These are phyloP conservation scores for Parazoanthus swiftii DNA, from an alignment of 92 coral and sea anemone species.

Conservation along the genomic window DNA sequence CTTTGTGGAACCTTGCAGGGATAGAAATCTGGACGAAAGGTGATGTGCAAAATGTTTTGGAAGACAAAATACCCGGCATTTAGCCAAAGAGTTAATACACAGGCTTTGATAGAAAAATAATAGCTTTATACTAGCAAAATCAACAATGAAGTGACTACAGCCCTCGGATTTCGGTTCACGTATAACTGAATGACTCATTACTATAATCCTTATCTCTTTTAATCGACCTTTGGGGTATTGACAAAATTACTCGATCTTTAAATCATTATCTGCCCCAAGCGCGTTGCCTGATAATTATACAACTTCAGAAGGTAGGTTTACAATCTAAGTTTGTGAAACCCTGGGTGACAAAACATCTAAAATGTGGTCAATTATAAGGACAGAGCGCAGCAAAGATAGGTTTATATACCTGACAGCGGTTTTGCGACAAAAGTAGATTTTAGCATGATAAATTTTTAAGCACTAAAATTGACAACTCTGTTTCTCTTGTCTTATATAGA, in stretches of 20 bases:
- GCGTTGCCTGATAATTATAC: constrained; percentile 15
- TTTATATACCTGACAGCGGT: neutral
- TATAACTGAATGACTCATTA: constrained; percentile 28
- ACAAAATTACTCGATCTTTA: constrained; percentile 5
- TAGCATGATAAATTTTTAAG: neutral
- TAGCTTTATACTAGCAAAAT: constrained; percentile 29
- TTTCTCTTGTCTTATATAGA: constrained; percentile 2
- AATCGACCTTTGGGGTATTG: constrained; percentile 19
- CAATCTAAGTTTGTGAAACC: neutral
- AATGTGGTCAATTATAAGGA: neutral
- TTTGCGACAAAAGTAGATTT: neutral
- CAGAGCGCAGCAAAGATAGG: neutral
- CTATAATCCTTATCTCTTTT: constrained; percentile 4
- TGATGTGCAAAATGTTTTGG: neutral
- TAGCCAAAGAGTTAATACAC: constrained; percentile 29
- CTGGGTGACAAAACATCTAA: neutral
- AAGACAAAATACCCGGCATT: neutral
- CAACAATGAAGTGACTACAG: constrained; percentile 25
- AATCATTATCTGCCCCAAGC: constrained; percentile 8
- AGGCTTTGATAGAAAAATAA: constrained; percentile 29
- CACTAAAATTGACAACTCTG: constrained; percentile 10
- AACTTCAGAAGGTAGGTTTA: constrained; percentile 26
- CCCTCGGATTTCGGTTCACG: neutral
- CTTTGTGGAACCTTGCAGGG: neutral
- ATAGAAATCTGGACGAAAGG: neutral